These are phyloP conservation scores for Dendrolimus pini DNA, from an alignment of 2,888 invertebrate genomes.

Conservation along the genomic window DNA sequence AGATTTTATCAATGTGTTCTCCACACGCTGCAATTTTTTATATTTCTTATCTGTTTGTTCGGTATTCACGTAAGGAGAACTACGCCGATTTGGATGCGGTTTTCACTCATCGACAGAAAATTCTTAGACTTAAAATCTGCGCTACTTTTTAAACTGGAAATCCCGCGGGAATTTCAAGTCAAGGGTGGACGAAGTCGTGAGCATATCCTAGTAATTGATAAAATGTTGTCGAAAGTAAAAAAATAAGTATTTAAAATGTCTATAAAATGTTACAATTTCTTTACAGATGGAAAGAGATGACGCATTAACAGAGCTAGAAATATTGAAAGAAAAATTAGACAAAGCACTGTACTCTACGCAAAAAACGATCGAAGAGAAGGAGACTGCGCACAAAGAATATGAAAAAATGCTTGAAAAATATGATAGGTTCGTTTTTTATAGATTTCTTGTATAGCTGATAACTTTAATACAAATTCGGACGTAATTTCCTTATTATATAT, in stretches of 20 bases:
- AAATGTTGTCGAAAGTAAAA: too few relatives aligned
- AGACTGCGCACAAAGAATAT: conserved; percentile 91
- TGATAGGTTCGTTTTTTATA: conserved; percentile 80
- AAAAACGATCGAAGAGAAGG: conserved; percentile 92
- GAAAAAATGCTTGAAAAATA: conserved; percentile 95
- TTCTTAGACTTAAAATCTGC: too few relatives aligned
- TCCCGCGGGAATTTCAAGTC: too few relatives aligned
- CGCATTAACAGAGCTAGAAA: conserved; percentile 88
- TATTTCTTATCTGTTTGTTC: too few relatives aligned
- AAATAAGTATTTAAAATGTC: too few relatives aligned
- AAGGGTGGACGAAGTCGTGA: too few relatives aligned
- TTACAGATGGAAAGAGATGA: conserved; percentile 90
- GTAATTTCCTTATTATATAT: conserved; percentile 3
- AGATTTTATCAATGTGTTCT: not conserved
- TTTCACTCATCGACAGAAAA: too few relatives aligned
- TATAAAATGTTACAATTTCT: not conserved
- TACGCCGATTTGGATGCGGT: too few relatives aligned
- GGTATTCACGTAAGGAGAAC: too few relatives aligned
- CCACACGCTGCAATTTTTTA: too few relatives aligned
- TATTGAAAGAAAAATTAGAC: conserved; percentile 92
- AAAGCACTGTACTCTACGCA: conserved; percentile 89
- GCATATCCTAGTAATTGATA: too few relatives aligned
- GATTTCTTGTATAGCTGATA: conserved; percentile 63
- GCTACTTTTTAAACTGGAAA: too few relatives aligned
- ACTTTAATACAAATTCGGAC: conserved; percentile 20